phyloP scores from a whole-genome alignment of 2,113 vertebrate genomes.

The Nettapus auritus region DNA sequence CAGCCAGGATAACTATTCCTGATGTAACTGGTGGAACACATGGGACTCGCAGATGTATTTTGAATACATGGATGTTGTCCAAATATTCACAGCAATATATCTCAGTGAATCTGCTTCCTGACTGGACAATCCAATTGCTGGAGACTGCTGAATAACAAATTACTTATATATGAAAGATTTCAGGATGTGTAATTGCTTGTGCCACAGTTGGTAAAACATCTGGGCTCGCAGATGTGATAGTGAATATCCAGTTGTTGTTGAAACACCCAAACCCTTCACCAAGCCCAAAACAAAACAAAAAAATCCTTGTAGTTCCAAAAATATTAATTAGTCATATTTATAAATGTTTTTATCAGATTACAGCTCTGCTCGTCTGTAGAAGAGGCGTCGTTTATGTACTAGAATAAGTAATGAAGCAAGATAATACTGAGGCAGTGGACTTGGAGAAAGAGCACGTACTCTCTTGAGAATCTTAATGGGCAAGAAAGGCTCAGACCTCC shows the following conservation, averaged over 20 bases:
- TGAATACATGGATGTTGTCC: constrained; percentile 43
- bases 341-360: not conserved
- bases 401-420: not conserved
- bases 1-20: not conserved
- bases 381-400: not conserved
- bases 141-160: constrained; percentile 35
- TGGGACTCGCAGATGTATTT: constrained; percentile 44
- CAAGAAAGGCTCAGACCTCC: constrained; percentile 34
- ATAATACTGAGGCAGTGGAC: not conserved
- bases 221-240: constrained; percentile 34
- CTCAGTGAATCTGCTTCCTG: constrained; percentile 50
- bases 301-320: constrained; percentile 11
- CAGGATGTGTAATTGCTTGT: constrained; percentile 48
- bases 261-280: not conserved
- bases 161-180: constrained; percentile 26
- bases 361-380: not conserved
- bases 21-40: not conserved
- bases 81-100: constrained; percentile 60
- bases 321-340: not conserved
- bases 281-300: not conserved
- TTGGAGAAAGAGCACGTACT: not conserved
- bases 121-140: constrained; percentile 46
- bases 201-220: constrained; percentile 54
- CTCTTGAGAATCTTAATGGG: constrained; percentile 29
- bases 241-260: constrained; percentile 36